Evolutionary conservation across 2,113 vertebrate genomes (phyloP), one percentile per base, ranked within the genome.

Genomic region (Cranoglanis bouderius): DNA sequence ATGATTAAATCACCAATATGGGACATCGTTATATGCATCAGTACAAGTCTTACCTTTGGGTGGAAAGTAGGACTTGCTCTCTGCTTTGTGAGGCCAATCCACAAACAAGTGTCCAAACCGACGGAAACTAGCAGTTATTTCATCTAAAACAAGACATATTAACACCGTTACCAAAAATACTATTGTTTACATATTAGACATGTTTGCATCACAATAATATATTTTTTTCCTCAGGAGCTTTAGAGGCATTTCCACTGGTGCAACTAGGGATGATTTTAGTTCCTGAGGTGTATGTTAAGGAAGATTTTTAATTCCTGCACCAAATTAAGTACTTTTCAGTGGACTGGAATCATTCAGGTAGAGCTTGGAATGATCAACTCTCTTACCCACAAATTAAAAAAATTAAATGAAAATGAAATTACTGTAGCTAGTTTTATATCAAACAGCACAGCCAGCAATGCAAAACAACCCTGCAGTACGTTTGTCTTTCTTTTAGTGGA

Each of bases 41-140:
- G 24, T 26, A 61, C 70, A 86, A 49, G n/a, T 87, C 91, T 94
- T 93, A 99, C 98, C 98, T 97, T 99, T 99, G 38, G 98, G 98
- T 94, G 98, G 98, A 91, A 99, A 99, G 87, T 99, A 99, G 81
- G 98, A 99, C 94, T 99, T 99, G 95, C 98, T 99, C 94, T 99
- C 98, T 91, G 98, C 98, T 94, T 99, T 99, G 93, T 99, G 98
- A 78, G 98, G 98, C 98, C 98, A 99, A 92, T 99, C 98, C 82
- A 99, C 98, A 94, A 99, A 98, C 94, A 99, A 95, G 94, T 98
- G 98, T 90, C 98, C 98, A 94, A 99, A 99, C 89, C 98, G 96
- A 88, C 98, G 97, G 93, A 99, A 99, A 94, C 98, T 99, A 91
- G 98, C 98, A 91, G 98, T 99, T 91, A 99, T 99, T 93, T 99